Conservation (phyloP, 2,113 vertebrate genomes). For the Barnardius zonarius region DNA sequence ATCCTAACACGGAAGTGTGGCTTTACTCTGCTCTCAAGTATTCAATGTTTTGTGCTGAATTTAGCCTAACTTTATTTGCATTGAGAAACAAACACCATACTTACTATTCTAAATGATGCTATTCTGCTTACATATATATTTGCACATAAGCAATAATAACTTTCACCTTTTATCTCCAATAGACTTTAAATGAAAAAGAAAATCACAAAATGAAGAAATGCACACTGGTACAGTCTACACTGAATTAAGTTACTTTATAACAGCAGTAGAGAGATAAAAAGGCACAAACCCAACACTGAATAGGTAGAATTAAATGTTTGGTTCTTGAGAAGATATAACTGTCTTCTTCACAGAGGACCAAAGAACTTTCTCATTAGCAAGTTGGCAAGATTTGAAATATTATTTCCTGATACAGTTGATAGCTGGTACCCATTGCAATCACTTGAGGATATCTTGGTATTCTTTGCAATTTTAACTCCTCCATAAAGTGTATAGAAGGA, state of each 20-base stretch:
- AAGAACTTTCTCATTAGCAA: background rate
- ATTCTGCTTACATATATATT: background rate
- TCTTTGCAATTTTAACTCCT: background rate
- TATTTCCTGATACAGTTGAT: conserved; percentile 21
- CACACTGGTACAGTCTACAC: background rate
- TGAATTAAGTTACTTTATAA: background rate
- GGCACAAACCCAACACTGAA: background rate
- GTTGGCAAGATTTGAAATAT: background rate
- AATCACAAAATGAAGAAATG: background rate
- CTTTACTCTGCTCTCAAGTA: background rate
- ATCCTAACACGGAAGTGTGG: background rate
- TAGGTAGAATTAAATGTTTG: background rate
- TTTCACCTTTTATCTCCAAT: background rate
- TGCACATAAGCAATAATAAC: background rate
- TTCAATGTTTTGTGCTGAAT: background rate
- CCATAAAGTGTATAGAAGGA: background rate
- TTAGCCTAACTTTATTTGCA: background rate
- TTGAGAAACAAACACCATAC: background rate
- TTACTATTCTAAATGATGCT: background rate
- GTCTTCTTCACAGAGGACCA: background rate
- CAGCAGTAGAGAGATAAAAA: background rate
- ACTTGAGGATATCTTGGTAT: background rate
- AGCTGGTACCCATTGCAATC: background rate
- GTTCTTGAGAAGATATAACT: background rate
- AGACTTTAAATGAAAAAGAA: background rate